Evolutionary conservation across 1,140 invertebrate genomes (phyloP).

Genomic region (Calosoma granatense): DNA sequence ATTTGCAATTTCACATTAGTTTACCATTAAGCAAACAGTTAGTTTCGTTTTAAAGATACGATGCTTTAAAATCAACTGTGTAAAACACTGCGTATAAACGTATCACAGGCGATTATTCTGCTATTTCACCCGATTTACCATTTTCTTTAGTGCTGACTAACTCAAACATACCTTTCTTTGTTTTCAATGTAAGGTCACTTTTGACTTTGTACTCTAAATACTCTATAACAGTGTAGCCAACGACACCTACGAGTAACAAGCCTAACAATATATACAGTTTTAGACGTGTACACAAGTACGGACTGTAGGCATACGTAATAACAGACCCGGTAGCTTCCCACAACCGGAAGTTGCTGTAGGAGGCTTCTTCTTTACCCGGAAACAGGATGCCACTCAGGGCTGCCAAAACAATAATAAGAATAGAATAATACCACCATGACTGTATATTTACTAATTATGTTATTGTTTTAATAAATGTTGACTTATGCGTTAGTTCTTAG

Average conservation of each 20-base stretch:
- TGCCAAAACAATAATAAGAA: constrained; percentile 32
- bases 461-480: neutral
- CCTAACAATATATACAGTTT: constrained; percentile 68
- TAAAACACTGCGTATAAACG: too few relatives aligned
- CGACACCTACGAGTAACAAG: constrained; percentile 61
- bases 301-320: constrained; percentile 67
- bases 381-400: constrained; percentile 85
- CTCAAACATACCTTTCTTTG: constrained; percentile 16
- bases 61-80: too few relatives aligned
- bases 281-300: constrained; percentile 62
- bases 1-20: too few relatives aligned
- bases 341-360: constrained; percentile 86
- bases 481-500: too few relatives aligned
- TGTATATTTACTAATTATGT: constrained; percentile 14
- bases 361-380: constrained; percentile 75
- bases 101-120: constrained; percentile 18
- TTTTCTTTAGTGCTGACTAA: constrained; percentile 14
- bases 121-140: constrained; percentile 18
- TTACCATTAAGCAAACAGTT: too few relatives aligned
- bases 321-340: constrained; percentile 88
- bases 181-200: neutral
- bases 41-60: too few relatives aligned
- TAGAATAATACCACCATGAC: too few relatives aligned
- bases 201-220: constrained; percentile 14
- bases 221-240: constrained; percentile 47